Percentiles rank a stretch among this genome's conserved stretches.
Conservation (phyloP, 2,113 vertebrate genomes). For the Thalassoma bifasciatum region DNA sequence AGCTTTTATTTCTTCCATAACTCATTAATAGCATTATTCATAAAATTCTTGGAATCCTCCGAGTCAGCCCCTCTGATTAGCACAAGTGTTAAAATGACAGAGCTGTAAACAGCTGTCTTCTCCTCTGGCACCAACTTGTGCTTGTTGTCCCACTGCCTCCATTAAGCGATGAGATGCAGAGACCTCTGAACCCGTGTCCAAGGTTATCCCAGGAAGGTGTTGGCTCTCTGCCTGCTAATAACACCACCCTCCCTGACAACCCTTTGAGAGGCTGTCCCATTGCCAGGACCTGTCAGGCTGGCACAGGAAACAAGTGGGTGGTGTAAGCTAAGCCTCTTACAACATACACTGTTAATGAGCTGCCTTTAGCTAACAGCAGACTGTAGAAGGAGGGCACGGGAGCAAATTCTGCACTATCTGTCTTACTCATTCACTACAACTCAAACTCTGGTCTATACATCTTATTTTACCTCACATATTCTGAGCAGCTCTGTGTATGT, state of each 20-base stretch:
- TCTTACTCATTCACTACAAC: slow-evolving; percentile 49
- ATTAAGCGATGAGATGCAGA: slow-evolving; percentile 81
- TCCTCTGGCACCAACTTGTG: slow-evolving; percentile 35
- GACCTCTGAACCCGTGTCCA: slow-evolving; percentile 80
- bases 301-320: slow-evolving; percentile 79
- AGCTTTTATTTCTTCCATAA: slow-evolving; percentile 23
- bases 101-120: slow-evolving; percentile 58
- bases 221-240: slow-evolving; percentile 72
- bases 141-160: slow-evolving; percentile 68
- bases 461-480: slow-evolving; percentile 38
- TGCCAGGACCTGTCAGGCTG: slow-evolving; percentile 78
- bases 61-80: slow-evolving; percentile 21
- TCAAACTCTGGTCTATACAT: slow-evolving; percentile 22
- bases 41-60: slow-evolving; percentile 2
- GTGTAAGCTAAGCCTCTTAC: slow-evolving; percentile 79
- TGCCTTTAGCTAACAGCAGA: slow-evolving; percentile 76
- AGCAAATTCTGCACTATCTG: slow-evolving; percentile 49
- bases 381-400: slow-evolving; percentile 23
- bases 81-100: slow-evolving; percentile 16
- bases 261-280: slow-evolving; percentile 64
- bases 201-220: slow-evolving; percentile 69
- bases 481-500: not conserved
- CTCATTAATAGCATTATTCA: slow-evolving; percentile 14
- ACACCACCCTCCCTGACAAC: slow-evolving; percentile 45
- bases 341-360: slow-evolving; percentile 78